Evolutionary conservation across 2,113 vertebrate species (phyloP), one percentile per base, ranked within the genome.

Genomic region (Ochotona curzoniae): DNA sequence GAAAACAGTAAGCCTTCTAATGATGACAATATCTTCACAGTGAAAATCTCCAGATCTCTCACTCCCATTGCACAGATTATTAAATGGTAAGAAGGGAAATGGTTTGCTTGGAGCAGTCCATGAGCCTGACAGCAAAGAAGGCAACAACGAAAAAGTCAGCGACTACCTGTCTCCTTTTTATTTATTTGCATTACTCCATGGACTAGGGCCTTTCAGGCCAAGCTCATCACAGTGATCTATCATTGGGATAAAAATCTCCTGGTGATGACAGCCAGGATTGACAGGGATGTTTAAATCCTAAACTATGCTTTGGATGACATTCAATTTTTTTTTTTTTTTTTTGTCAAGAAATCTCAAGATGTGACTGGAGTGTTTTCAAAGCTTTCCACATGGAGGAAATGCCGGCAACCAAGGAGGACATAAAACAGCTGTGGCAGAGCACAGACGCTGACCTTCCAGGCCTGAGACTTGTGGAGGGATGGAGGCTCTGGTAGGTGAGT

Each of bases 331-430:
- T 54, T n/a, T n/a, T n/a, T 54, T 54, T 57, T 57, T 57, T 57
- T 96, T 93, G 96, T 96, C 96, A 94, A 44, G 64, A 91, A 96
- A 87, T 95, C 96, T 94, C 95, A 97, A 93, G 94, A 95, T 94
- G 95, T 79, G 93, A 94, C 86, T 93, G 83, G 95, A 96, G 79
- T 78, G 15, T 89, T 93, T 82, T 92, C 76, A 94, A 95, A 95
- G 89, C 91, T 91, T 93, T 91, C 90, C 83, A 87, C 71, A 64
- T 60, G 86, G 92, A 93, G 81, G 84, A 78, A 87, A 84, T 13
- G 14, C 32, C 94, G 73, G 73, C 1, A 32, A 85, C 84, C 82
- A 4, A 57, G 32, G 73, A 80, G 85, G 79, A 96, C 81, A 67
- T 8, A 51, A 74, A 73, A 18, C 96, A 96, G 95, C 94, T 94